Base-by-base conservation (phyloP, 1,140 invertebrate genomes). In the Zaprionus capensis region DNA sequence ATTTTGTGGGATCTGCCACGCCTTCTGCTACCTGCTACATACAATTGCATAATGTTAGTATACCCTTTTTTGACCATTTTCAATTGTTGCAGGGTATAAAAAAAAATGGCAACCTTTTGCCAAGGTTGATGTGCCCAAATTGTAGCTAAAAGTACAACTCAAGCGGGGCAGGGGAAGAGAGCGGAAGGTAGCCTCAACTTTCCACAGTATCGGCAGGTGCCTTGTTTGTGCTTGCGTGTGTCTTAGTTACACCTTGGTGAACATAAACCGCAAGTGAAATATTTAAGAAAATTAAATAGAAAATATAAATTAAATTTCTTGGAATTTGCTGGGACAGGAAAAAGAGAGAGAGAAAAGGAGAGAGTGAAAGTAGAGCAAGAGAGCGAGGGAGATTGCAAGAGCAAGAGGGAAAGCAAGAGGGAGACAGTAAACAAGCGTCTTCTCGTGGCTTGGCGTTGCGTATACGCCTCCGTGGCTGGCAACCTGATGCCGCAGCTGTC, bases 221-320 rank as follows among this genome's bases (percentile, higher is more conserved):
- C 49, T 17, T 56, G 36, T 59, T 51, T 64, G 28, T n/a, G n/a
- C n/a, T 22, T 61, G 74, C 28, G 38, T 64, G 38, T 61, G 26
- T 61, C 31, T 73, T 26, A 22, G 67, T 75, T 71, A 65, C 68
- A 76, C 68, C 56, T 63, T 49, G 58, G 28, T 26, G 36, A 34
- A 55, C 24, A 36, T 56, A 36, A 38, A 71, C 73, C 76, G 53
- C 72, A 76, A 59, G 44, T 44, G 49, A 59, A 73, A 73, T 61
- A 57, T 71, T 71, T 57, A 63, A 34, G 53, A 51, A 68, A 77
- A 57, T 31, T 49, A 68, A 51, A 62, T 57, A 55, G 41, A 73
- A 77, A 74, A 68, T 51, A 70, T 57, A 78, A 78, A 78, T 78
- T 75, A 70, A 78, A 75, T 78, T 78, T 75, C 66, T 65, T 38